phyloP scores from a whole-genome alignment of 2,888 invertebrate genomes.

The Oxycera nigricornis region DNA sequence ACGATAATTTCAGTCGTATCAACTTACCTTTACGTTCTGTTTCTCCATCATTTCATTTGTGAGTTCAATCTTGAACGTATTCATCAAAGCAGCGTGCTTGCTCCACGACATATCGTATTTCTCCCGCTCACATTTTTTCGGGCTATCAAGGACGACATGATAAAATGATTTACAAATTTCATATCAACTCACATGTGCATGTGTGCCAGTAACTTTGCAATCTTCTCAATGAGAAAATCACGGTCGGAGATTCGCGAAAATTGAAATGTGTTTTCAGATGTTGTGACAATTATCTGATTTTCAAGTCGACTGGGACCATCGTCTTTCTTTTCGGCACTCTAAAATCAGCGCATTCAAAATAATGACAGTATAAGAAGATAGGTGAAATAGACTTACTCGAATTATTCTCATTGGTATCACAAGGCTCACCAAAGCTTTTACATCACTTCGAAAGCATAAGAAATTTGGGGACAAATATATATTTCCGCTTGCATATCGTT shows the following conservation, averaged over 20 bases:
- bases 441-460: constrained; percentile 94
- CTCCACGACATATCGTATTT: constrained; percentile 67
- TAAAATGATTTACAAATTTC: background rate
- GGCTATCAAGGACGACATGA: constrained; percentile 58
- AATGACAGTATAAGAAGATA: background rate
- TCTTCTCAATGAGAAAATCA: constrained; percentile 86
- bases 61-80: constrained; percentile 75
- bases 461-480: constrained; percentile 93
- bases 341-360: background rate
- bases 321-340: constrained; percentile 61
- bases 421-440: constrained; percentile 79
- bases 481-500: constrained; percentile 84
- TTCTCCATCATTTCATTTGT: constrained; percentile 73
- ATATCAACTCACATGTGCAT: constrained; percentile 59
- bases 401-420: constrained; percentile 89
- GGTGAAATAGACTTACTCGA: constrained; percentile 58
- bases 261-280: constrained; percentile 81
- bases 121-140: constrained; percentile 59
- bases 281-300: constrained; percentile 76
- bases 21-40: constrained; percentile 70
- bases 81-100: constrained; percentile 79
- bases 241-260: constrained; percentile 89
- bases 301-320: constrained; percentile 60
- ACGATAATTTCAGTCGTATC: too few species aligned
- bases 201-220: constrained; percentile 85